Base-by-base conservation (phyloP, 2,888 invertebrate genomes). In the Tanytarsus gracilentus region DNA sequence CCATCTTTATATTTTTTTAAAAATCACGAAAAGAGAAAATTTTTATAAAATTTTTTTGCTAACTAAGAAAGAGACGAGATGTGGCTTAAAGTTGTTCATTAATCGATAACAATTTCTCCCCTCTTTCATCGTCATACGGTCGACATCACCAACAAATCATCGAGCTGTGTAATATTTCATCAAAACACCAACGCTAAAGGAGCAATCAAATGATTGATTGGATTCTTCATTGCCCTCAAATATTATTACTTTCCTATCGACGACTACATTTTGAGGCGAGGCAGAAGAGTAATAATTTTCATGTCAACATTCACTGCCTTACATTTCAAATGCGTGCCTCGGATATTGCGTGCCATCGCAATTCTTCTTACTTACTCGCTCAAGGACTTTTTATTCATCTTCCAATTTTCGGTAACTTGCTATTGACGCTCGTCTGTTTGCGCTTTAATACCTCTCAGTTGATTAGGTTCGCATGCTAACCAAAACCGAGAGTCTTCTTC, bases 181-280 rank as follows among this genome's bases (percentile, higher is more conserved):
- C 49, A 49, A 25, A 26, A 49, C 33, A 53, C 18, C 52, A 44
- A 44, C 16, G 27, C 7, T 8, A 21, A 27, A 25, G 26, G 50
- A 25, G 30, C 51, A 30, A 23, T 18, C 27, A 8, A 16, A 56
- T 56, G 56, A 56, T 56, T 56, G 56, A 56, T 56, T 56, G 56
- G 44, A 56, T 40, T 56, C 40, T 8, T 18, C 18, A 7, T 18
- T 40, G 8, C 8, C 36, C 16, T 36, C 36, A 36, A 36, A 36
- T 36, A 36, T 36, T 36, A 36, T 36, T 36, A 36, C 16, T 36
- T 36, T 16, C 36, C 36, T 14, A 36, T 36, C n/a, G 5, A 36
- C 36, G 36, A 36, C 1, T 4, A 14, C 4, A 16, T 36, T 36
- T 14, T n/a, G 4, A 36, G 36, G 29, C n/a, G 16, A 36, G 36